These are phyloP conservation scores for Isaurus tuberculatus DNA, from an alignment of 92 coral and sea anemone genomes.

Conservation along the genomic window DNA sequence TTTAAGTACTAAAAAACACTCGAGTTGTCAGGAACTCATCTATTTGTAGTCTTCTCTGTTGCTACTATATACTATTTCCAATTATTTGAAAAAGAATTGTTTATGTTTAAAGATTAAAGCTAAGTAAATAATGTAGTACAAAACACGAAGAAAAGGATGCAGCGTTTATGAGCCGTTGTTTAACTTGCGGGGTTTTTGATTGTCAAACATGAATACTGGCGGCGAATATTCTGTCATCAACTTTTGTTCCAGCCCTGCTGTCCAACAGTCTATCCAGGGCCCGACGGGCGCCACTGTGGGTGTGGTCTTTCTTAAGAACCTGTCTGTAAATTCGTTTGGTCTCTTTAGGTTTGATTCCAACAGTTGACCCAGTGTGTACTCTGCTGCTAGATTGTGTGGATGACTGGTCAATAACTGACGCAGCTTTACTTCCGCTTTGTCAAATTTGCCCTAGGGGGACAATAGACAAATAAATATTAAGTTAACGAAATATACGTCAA, in stretches of 20 bases:
- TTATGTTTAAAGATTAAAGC: too few relatives aligned
- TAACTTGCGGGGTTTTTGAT: too few relatives aligned
- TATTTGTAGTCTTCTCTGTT: too few relatives aligned
- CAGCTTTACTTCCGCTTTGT: constrained; percentile 63
- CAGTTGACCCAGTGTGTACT: constrained; percentile 64
- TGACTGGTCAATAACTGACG: constrained; percentile 58
- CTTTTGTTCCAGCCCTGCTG: not conserved
- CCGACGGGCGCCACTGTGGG: constrained; percentile 56
- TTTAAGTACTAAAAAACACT: too few relatives aligned
- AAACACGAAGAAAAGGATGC: too few relatives aligned
- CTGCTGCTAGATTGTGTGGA: constrained; percentile 58
- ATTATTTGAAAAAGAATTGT: too few relatives aligned
- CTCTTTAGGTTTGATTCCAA: constrained; percentile 39
- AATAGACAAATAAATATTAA: not conserved
- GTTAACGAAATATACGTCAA: not conserved
- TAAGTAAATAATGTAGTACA: too few relatives aligned
- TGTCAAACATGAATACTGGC: too few relatives aligned
- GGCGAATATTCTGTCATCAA: not conserved
- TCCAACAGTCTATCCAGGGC: constrained; percentile 58
- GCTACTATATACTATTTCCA: too few relatives aligned
- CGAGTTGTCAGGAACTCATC: too few relatives aligned
- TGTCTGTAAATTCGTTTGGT: constrained; percentile 49
- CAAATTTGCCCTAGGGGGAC: constrained; percentile 61
- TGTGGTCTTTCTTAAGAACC: constrained; percentile 55
- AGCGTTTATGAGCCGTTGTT: too few relatives aligned